These are phyloP conservation scores for Rhodinocichla rosea DNA, from an alignment of 2,113 vertebrate genomes.

Conservation along the genomic window DNA sequence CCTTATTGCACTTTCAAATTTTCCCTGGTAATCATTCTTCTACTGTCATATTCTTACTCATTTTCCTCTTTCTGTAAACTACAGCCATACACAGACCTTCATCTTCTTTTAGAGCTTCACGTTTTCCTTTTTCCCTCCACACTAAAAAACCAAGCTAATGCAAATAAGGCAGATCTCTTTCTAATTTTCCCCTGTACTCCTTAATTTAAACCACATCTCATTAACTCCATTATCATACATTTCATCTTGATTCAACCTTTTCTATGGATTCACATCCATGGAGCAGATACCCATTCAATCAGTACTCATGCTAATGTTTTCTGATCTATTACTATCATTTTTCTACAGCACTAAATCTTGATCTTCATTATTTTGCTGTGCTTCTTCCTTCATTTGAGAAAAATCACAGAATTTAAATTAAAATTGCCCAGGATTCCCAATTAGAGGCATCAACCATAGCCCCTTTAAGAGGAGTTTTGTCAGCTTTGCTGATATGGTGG, in stretches of 20 bases:
- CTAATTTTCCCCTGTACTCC: background rate
- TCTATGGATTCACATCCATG: background rate
- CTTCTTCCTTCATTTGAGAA: background rate
- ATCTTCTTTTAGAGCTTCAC: background rate
- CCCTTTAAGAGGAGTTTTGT: background rate
- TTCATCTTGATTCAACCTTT: background rate
- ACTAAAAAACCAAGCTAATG: background rate
- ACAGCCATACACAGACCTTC: background rate
- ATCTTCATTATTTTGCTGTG: background rate
- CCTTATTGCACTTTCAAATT: constrained; percentile 29
- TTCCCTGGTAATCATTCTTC: background rate
- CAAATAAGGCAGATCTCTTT: background rate
- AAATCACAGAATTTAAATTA: background rate
- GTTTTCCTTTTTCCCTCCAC: background rate
- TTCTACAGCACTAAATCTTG: background rate
- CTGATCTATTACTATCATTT: background rate
- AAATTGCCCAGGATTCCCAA: background rate
- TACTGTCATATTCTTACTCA: background rate
- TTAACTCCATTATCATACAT: background rate
- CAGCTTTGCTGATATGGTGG: background rate
- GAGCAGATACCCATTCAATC: background rate
- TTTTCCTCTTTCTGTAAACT: background rate
- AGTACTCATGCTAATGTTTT: background rate
- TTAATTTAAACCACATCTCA: background rate
- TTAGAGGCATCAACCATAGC: background rate